Evolutionary conservation across 2,888 invertebrate genomes (phyloP).

Genomic region (Tenthredo distinguenda): DNA sequence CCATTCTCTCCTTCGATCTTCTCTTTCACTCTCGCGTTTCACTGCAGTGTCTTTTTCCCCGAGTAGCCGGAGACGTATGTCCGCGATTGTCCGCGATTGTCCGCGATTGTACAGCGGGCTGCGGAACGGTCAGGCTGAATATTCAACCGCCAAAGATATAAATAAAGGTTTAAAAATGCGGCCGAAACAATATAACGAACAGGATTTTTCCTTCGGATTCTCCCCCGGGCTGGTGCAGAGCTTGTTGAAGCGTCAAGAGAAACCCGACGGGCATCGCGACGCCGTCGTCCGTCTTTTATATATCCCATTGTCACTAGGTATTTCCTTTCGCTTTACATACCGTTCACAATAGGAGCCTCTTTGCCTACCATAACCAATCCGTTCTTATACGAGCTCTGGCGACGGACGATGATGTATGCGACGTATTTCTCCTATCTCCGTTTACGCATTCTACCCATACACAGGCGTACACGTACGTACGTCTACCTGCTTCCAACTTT

Average conservation of each 20-base stretch:
- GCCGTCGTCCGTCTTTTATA: slow-evolving; percentile 57
- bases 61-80: slow-evolving; percentile 47
- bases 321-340: slow-evolving; percentile 62
- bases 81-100: slow-evolving; percentile 54
- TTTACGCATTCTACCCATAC: slow-evolving; percentile 26
- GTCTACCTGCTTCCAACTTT: slow-evolving; percentile 14
- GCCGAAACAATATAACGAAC: slow-evolving; percentile 58
- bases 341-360: slow-evolving; percentile 62
- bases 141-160: slow-evolving; percentile 65
- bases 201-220: slow-evolving; percentile 46
- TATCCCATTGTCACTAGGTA: slow-evolving; percentile 63
- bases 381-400: slow-evolving; percentile 59
- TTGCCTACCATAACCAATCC: slow-evolving; percentile 64
- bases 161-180: slow-evolving; percentile 63
- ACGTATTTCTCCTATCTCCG: slow-evolving; percentile 57
- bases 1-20: slow-evolving; percentile 7
- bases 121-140: slow-evolving; percentile 62
- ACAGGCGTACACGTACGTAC: neutral
- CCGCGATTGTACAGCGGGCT: slow-evolving; percentile 52
- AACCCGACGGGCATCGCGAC: slow-evolving; percentile 1
- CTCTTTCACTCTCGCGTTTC: slow-evolving; percentile 44
- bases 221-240: neutral
- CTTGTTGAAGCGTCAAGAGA: slow-evolving; percentile 27
- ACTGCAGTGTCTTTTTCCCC: slow-evolving; percentile 27
- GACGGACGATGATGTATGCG: slow-evolving; percentile 61